Percentiles rank a stretch among this genome's conserved stretches.
Conservation (phyloP, 2,888 invertebrate species). For the Clistopyga incitator region DNA sequence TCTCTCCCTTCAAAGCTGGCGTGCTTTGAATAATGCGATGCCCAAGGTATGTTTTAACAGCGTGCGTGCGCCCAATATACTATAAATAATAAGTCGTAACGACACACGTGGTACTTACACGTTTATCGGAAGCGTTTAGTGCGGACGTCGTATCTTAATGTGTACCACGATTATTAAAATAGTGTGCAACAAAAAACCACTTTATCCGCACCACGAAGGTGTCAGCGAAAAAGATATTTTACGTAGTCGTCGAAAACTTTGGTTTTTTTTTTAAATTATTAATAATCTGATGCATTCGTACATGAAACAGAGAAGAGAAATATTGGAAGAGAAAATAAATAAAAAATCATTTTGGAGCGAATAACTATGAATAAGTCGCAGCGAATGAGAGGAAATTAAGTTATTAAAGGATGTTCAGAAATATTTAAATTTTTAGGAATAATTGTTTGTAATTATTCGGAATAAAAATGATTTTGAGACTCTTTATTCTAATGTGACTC, state of each 20-base stretch:
- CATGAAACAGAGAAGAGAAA: too few species aligned
- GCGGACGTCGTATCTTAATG: constrained; percentile 54
- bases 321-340: too few species aligned
- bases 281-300: background rate
- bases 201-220: constrained; percentile 52
- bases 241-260: constrained; percentile 41
- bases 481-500: too few species aligned
- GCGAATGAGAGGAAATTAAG: too few species aligned
- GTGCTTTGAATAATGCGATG: constrained; percentile 79
- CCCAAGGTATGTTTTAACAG: constrained; percentile 81
- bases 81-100: constrained; percentile 56
- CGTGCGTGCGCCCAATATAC: constrained; percentile 77
- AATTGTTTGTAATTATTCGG: too few species aligned
- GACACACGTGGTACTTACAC: constrained; percentile 32
- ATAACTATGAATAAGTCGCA: too few species aligned
- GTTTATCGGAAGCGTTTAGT: constrained; percentile 49
- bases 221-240: constrained; percentile 37
- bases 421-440: too few species aligned
- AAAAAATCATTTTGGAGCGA: background rate
- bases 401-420: too few species aligned
- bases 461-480: too few species aligned
- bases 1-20: constrained; percentile 76
- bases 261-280: constrained; percentile 17
- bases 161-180: constrained; percentile 24
- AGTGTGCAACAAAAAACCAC: constrained; percentile 21